These are phyloP conservation scores for Rhamnusium bicolor DNA, from an alignment of 2,888 invertebrate genomes.

Conservation along the genomic window DNA sequence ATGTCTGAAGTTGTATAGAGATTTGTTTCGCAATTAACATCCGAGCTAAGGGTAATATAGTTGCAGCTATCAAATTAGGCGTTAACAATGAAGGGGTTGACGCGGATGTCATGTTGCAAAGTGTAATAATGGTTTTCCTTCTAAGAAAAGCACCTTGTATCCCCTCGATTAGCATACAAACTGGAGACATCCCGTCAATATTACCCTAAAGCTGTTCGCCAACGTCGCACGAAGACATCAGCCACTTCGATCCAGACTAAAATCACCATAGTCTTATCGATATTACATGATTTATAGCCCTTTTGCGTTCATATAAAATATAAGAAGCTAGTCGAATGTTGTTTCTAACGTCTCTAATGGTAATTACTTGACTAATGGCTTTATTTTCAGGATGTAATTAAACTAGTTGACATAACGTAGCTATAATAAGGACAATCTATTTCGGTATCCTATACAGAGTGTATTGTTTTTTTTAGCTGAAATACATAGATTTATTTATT, in stretches of 20 bases:
- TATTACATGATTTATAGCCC: slow-evolving; percentile 52
- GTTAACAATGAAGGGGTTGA: slow-evolving; percentile 35
- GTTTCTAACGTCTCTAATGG: slow-evolving; percentile 14
- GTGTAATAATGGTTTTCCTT: slow-evolving; percentile 42
- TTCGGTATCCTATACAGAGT: background rate
- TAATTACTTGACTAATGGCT: slow-evolving; percentile 23
- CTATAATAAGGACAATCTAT: background rate
- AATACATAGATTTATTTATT: no score
- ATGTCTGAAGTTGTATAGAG: background rate
- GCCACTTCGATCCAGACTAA: slow-evolving; percentile 32
- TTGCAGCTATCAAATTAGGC: slow-evolving; percentile 39
- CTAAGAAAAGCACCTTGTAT: slow-evolving; percentile 42
- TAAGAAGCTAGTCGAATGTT: slow-evolving; percentile 24
- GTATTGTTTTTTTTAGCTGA: no score
- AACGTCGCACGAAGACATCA: slow-evolving; percentile 22
- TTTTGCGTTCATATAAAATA: slow-evolving; percentile 48
- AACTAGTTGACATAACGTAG: background rate
- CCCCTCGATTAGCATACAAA: slow-evolving; percentile 54
- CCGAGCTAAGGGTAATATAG: slow-evolving; percentile 28
- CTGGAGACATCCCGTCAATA: slow-evolving; percentile 51
- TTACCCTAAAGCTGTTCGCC: slow-evolving; percentile 20
- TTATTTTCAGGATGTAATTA: slow-evolving; percentile 13
- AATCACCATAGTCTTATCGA: slow-evolving; percentile 48
- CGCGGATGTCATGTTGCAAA: slow-evolving; percentile 29
- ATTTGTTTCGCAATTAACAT: slow-evolving; percentile 14